These are phyloP conservation scores for Cyclargus thomasi DNA, from an alignment of 1,140 invertebrate genomes.

Conservation along the genomic window DNA sequence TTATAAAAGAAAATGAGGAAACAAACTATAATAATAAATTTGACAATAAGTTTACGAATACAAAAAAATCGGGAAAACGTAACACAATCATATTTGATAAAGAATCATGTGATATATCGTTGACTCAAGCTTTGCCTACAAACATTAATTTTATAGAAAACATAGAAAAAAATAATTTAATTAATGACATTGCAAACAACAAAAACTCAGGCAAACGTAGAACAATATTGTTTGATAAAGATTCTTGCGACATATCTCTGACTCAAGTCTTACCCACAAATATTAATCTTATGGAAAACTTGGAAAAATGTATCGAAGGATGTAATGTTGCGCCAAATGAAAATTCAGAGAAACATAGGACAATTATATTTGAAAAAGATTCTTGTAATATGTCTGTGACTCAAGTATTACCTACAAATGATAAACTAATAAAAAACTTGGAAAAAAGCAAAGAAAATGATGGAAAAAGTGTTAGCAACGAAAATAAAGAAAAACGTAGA, in stretches of 20 bases:
- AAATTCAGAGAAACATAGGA: too few relatives aligned
- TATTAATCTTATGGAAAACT: conserved; percentile 16
- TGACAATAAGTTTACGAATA: neutral
- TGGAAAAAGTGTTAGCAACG: too few relatives aligned
- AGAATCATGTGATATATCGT: conserved; percentile 19
- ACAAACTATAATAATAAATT: neutral
- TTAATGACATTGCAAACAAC: neutral
- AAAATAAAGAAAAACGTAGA: conserved; percentile 21
- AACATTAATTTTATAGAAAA: conserved; percentile 23
- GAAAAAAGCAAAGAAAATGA: neutral
- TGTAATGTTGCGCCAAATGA: too few relatives aligned
- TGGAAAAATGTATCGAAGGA: too few relatives aligned
- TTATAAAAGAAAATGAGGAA: neutral
- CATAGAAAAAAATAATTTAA: conserved; percentile 19
- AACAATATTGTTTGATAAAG: conserved; percentile 29
- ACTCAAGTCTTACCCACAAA: conserved; percentile 30
- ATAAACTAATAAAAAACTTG: conserved; percentile 11
- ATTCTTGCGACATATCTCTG: conserved; percentile 34
- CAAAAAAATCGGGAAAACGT: conserved; percentile 19
- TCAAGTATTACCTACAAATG: conserved; percentile 27
- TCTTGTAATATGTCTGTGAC: conserved; percentile 37
- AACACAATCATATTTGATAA: conserved; percentile 19
- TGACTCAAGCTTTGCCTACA: conserved; percentile 30
- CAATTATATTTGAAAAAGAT: conserved; percentile 29
- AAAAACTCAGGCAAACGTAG: conserved; percentile 15